Percentiles rank a stretch among this genome's conserved stretches.
Conservation (phyloP, 2,888 invertebrate species). For the Congeria kusceri region DNA sequence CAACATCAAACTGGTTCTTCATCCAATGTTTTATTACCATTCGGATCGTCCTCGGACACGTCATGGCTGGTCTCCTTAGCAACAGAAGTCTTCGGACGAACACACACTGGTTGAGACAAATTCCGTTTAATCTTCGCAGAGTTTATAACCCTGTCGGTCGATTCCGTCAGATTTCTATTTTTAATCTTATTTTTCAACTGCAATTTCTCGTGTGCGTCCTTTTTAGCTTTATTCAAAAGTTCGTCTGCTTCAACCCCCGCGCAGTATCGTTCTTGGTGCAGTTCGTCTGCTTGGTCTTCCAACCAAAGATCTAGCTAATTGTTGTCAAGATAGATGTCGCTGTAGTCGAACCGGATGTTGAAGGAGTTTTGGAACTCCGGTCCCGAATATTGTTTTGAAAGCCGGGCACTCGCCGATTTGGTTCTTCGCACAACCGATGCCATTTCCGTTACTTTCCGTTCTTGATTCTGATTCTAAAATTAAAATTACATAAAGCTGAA, state of each 20-base stretch:
- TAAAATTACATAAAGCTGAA: too few relatives aligned
- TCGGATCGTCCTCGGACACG: slow-evolving; percentile 22
- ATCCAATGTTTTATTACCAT: slow-evolving; percentile 4
- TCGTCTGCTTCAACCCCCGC: slow-evolving; percentile 58
- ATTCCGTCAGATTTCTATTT: slow-evolving; percentile 54
- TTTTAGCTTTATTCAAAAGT: slow-evolving; percentile 51
- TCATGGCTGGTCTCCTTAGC: background rate
- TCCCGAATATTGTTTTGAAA: background rate
- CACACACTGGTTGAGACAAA: too few relatives aligned
- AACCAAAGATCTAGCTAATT: slow-evolving; percentile 51
- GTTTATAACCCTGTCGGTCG: slow-evolving; percentile 34
- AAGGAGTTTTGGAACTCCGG: slow-evolving; percentile 24
- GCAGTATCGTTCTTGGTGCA: slow-evolving; percentile 51
- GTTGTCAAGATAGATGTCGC: slow-evolving; percentile 64
- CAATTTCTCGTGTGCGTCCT: slow-evolving; percentile 60
- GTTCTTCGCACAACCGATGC: background rate
- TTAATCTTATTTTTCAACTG: slow-evolving; percentile 63
- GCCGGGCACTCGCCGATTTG: background rate
- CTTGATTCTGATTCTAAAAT: too few relatives aligned
- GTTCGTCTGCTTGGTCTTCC: slow-evolving; percentile 43
- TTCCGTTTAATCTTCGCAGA: slow-evolving; percentile 31
- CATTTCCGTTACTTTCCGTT: too few relatives aligned
- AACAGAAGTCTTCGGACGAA: background rate
- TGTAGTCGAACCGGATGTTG: slow-evolving; percentile 64
- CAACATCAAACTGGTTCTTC: background rate